A percentile compares a stretch with the other conserved stretches of the same genome.
Conservation (phyloP, 2,797 vertebrate genomes). For the Cossypha niveicapilla region DNA sequence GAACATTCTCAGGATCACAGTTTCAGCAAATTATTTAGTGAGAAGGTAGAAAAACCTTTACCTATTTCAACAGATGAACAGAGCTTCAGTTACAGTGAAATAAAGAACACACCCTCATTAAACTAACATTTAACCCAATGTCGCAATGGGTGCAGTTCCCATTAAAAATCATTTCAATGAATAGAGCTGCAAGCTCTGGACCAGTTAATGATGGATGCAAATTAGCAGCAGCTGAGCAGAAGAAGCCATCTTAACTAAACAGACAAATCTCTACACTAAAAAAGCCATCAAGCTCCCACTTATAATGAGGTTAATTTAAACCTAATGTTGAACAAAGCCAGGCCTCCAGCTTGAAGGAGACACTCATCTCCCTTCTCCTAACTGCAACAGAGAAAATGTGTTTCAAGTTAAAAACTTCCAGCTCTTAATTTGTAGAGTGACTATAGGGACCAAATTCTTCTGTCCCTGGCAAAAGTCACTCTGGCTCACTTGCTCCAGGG, state of each 20-base stretch:
- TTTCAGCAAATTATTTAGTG: constrained; percentile 42
- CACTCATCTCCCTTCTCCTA: constrained; percentile 10
- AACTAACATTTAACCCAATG: constrained; percentile 53
- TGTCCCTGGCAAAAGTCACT: not conserved
- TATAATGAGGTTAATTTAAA: constrained; percentile 68
- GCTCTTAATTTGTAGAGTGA: not conserved
- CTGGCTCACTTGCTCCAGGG: not conserved
- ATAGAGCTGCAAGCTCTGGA: constrained; percentile 28
- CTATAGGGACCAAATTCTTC: not conserved
- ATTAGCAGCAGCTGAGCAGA: constrained; percentile 60
- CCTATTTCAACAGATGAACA: not conserved
- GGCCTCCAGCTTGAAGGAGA: not conserved
- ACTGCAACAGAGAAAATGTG: not conserved
- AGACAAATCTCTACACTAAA: constrained; percentile 44
- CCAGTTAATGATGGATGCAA: constrained; percentile 53
- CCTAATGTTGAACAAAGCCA: constrained; percentile 45
- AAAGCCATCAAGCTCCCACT: constrained; percentile 33
- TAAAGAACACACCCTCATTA: constrained; percentile 51
- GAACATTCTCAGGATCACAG: constrained; percentile 11
- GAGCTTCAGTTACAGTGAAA: constrained; percentile 30
- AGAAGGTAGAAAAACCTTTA: constrained; percentile 9
- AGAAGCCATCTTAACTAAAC: constrained; percentile 52
- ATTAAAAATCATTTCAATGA: constrained; percentile 53
- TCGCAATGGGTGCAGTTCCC: not conserved
- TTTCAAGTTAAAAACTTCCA: not conserved